Conservation (phyloP, 23 tunicate genomes). For the Trididemnum clinides region DNA sequence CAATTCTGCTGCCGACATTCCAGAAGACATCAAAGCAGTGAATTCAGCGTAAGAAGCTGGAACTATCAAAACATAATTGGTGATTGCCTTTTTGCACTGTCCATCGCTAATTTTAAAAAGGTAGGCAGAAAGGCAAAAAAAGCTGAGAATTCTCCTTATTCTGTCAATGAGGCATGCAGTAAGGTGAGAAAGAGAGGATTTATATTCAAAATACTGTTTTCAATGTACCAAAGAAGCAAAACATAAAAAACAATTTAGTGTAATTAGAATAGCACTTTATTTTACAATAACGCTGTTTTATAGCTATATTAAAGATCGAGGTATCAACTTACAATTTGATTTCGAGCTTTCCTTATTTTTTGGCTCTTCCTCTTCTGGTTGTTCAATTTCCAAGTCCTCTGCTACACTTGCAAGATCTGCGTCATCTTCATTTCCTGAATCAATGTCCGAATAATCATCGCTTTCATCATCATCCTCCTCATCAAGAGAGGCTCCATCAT, state of each 20-base stretch:
- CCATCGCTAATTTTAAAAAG: no score
- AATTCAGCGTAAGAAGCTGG: slow-evolving; percentile 75
- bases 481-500: slow-evolving; percentile 49
- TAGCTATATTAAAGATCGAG: no score
- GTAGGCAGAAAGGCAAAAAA: no score
- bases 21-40: slow-evolving; percentile 5
- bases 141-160: no score
- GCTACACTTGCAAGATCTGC: slow-evolving; percentile 16
- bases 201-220: background rate
- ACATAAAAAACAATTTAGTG: no score
- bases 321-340: slow-evolving; percentile 40
- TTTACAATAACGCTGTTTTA: no score
- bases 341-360: background rate
- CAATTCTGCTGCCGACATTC: slow-evolving; percentile 33
- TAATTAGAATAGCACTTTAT: no score
- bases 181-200: no score
- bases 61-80: no score
- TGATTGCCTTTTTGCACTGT: no score
- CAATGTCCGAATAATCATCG: slow-evolving; percentile 56
- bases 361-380: slow-evolving; percentile 9
- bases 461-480: slow-evolving; percentile 41
- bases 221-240: no score
- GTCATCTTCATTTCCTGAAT: slow-evolving; percentile 66
- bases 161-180: no score
- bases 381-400: background rate